Conservation (phyloP, 2,797 vertebrate species). For the Karalla daura region DNA sequence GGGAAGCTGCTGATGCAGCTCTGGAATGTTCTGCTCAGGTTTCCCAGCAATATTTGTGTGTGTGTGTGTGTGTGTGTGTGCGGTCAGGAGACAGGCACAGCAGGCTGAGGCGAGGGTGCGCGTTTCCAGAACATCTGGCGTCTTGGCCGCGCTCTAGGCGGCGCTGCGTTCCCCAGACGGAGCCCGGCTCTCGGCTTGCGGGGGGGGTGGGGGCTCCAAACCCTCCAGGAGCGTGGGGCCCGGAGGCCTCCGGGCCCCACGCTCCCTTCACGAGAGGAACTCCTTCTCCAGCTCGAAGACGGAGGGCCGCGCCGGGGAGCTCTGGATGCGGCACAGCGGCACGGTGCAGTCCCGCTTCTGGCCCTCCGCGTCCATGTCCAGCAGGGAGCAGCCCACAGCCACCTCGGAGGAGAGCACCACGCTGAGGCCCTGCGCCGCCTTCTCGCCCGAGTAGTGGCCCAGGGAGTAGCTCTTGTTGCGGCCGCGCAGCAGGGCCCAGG, state of each 20-base stretch:
- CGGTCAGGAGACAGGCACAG: too few relatives aligned
- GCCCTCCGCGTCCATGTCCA: slow-evolving; percentile 90
- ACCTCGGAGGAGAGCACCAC: slow-evolving; percentile 77
- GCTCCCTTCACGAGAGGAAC: slow-evolving; percentile 83
- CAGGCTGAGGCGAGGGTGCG: slow-evolving; percentile 2
- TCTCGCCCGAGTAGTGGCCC: slow-evolving; percentile 79
- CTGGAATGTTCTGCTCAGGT: slow-evolving; percentile 38
- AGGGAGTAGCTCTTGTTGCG: slow-evolving; percentile 86
- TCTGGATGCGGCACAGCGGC: slow-evolving; percentile 91
- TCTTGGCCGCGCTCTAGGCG: slow-evolving; percentile 30
- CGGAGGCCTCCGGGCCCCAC: too few relatives aligned
- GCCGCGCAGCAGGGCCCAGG: slow-evolving; percentile 83
- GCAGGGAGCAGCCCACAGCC: slow-evolving; percentile 85
- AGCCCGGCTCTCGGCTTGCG: slow-evolving; percentile 40
- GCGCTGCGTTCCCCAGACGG: too few relatives aligned
- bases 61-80: neutral
- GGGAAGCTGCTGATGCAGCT: slow-evolving; percentile 30
- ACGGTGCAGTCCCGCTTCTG: slow-evolving; percentile 91
- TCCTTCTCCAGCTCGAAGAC: slow-evolving; percentile 91
- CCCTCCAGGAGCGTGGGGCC: slow-evolving; percentile 61
- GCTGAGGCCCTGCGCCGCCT: slow-evolving; percentile 65
- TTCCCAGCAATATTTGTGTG: slow-evolving; percentile 17
- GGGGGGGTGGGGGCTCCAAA: too few relatives aligned
- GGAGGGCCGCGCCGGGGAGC: slow-evolving; percentile 79
- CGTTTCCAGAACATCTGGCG: too few relatives aligned